Evolutionary conservation across 2,113 vertebrate genomes (phyloP).

Genomic region (Labeo rohita): DNA sequence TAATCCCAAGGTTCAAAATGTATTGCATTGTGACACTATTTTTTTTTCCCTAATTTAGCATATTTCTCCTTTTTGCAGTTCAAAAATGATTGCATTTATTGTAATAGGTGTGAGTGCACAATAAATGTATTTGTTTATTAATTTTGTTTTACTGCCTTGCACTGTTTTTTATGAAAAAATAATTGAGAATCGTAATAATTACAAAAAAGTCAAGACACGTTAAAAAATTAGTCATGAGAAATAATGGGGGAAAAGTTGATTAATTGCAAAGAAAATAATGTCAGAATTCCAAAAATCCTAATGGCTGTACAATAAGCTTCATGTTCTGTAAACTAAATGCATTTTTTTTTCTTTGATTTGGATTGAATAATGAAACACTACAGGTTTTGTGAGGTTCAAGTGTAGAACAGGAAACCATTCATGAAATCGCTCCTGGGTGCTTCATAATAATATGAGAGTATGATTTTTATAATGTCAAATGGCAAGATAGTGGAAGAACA

Average conservation of each 20-base stretch:
- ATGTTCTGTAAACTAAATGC: not conserved
- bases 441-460: not conserved
- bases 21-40: not conserved
- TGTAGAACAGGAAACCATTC: not conserved
- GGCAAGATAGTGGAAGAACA: not conserved
- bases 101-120: not conserved
- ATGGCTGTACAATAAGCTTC: not conserved
- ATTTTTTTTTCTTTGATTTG: not conserved
- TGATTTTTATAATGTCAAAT: not conserved
- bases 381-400: not conserved
- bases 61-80: not conserved
- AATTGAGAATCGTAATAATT: not conserved
- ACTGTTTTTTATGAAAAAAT: not conserved
- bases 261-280: not conserved
- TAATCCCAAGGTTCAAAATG: conserved; percentile 28
- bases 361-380: not conserved
- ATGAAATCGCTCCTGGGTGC: not conserved
- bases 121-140: not conserved
- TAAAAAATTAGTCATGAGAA: not conserved
- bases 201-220: not conserved
- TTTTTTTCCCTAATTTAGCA: not conserved
- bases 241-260: not conserved
- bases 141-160: not conserved
- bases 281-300: not conserved
- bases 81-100: not conserved